Evolutionary conservation across 2,888 invertebrate species (phyloP), one percentile per base, ranked within the genome.

Genomic region (Callinectes sapidus): DNA sequence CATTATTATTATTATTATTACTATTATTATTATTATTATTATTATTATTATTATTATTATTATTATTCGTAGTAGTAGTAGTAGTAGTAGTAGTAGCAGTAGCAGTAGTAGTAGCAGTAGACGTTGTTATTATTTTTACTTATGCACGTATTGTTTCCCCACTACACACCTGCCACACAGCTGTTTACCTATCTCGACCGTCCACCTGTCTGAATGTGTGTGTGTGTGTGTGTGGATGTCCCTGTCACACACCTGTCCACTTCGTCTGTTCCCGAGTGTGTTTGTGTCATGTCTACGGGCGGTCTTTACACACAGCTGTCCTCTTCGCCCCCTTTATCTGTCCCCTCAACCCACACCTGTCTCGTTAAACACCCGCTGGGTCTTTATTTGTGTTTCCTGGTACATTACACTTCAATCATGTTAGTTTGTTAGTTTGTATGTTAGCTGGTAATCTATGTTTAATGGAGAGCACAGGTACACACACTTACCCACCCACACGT

Each of bases 21-120:
- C n/a, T n/a, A n/a, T n/a, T n/a, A n/a, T n/a, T n/a, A n/a, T n/a
- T n/a, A n/a, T n/a, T n/a, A n/a, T 42, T 6, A 42, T 42, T 3
- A 42, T 42, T 42, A 42, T n/a, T n/a, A n/a, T n/a, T n/a, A n/a
- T n/a, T n/a, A n/a, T n/a, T n/a, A n/a, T n/a, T n/a, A n/a, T n/a
- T n/a, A n/a, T n/a, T n/a, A n/a, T n/a, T n/a, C n/a, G 16, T 55
- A 18, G 85, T 85, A 23, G 42, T 86, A 23, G 86, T 86, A 23
- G 39, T 86, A 16, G 42, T 86, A 42, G 86, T 86, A 86, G 86
- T 86, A 42, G 86, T 86, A 42, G 35, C 39, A 42, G 86, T 86
- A 42, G 86, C 39, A 35, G 86, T 86, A 42, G 86, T 86, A 23
- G 42, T 86, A 42, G 87, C 48, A 18, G 87, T 87, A 23, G 48